Base-by-base conservation (phyloP, 1,140 invertebrate species). In the Drosophila mayri region DNA sequence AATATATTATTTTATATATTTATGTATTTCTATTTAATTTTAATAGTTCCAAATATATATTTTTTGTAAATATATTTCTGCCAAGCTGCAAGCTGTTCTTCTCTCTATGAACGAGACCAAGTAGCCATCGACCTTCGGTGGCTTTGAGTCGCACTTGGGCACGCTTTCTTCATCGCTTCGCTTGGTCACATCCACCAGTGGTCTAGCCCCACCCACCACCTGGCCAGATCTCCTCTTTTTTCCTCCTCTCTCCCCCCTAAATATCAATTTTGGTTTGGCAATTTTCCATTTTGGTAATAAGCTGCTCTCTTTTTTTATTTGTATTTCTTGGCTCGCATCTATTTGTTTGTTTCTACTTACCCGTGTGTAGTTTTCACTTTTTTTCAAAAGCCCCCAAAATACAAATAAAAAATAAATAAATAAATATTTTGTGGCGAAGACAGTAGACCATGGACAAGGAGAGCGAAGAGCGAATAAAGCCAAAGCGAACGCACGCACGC, bases 81-180 rank as follows among this genome's bases (percentile, higher is more conserved):
- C 5, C 16, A 0, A 30, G 32, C 50, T 18, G 6, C 4, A 37
- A 37, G 50, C 18, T 14, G 25, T 20, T 32, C 20, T 54, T 49
- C 52, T n/a, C n/a, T 41, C 40, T 11, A 25, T 46, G n/a, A 58
- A 58, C 16, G 62, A 32, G 40, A 46, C 30, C 66, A 59, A 63
- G 68, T 63, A 75, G 50, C 62, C 62, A 41, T 67, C 76, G 80
- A 87, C 80, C 84, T 88, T 84, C 73, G 60, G 57, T 38, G 66
- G 61, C 67, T 79, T 66, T 62, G 62, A 72, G 28, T 52, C 63
- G 46, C 66, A 72, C 52, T 72, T 77, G 78, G 81, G 76, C 84
- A 87, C 84, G 85, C 85, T 87, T 87, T 87, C 84, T 87, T 88
- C 80, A 67, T 87, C 71, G 79, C 79, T 87, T 66, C 79, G 83